These are phyloP conservation scores for Sceloporus tristichus DNA, from an alignment of 2,113 vertebrate species.

Conservation along the genomic window DNA sequence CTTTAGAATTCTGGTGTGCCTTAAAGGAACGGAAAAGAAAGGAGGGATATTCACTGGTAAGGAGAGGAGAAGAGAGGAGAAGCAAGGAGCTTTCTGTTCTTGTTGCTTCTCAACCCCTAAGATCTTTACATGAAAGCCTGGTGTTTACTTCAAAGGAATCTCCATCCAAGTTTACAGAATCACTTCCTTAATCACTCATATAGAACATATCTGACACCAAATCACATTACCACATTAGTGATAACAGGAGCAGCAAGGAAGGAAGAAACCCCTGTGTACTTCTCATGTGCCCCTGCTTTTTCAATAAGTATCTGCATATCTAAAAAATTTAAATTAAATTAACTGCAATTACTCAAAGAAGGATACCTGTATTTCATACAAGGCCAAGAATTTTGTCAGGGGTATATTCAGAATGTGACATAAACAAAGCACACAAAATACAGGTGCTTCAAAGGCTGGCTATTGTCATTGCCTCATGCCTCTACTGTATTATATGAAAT, in stretches of 20 bases:
- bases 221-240: neutral
- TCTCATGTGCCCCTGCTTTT: neutral
- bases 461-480: neutral
- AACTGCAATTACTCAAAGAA: slow-evolving; percentile 23
- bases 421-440: neutral
- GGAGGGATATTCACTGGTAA: slow-evolving; percentile 45
- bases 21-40: slow-evolving; percentile 16
- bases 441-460: neutral
- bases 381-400: neutral
- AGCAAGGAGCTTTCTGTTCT: slow-evolving; percentile 38
- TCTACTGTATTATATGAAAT: too few relatives aligned
- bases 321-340: neutral
- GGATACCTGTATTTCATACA: neutral
- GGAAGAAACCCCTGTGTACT: neutral
- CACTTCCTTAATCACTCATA: neutral
- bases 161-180: neutral
- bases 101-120: slow-evolving; percentile 24
- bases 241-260: neutral
- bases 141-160: neutral
- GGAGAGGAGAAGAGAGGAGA: slow-evolving; percentile 35
- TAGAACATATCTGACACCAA: neutral
- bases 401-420: slow-evolving; percentile 1
- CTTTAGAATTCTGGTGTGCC: slow-evolving; percentile 43
- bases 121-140: neutral
- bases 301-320: neutral